These are phyloP conservation scores for Sebastolobus alascanus DNA, from an alignment of 2,797 vertebrate species.

Conservation along the genomic window DNA sequence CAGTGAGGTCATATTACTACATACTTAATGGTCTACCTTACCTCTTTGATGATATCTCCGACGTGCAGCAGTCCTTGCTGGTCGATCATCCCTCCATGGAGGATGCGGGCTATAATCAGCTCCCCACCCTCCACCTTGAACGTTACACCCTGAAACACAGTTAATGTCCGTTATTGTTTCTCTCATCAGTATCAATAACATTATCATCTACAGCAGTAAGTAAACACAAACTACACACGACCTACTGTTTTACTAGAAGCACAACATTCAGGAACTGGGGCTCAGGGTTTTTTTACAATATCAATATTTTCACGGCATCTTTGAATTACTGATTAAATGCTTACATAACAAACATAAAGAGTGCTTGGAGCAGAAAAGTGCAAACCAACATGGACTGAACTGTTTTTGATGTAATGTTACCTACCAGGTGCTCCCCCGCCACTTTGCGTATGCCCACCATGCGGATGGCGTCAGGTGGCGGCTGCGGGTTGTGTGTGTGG, in stretches of 20 bases:
- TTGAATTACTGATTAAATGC: not conserved
- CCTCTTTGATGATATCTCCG: slow-evolving; percentile 92
- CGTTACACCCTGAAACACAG: slow-evolving; percentile 88
- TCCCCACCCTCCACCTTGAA: slow-evolving; percentile 93
- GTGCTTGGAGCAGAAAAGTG: not conserved
- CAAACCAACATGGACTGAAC: not conserved
- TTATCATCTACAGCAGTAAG: not conserved
- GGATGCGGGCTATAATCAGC: slow-evolving; percentile 93
- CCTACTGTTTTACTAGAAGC: not conserved
- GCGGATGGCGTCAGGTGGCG: slow-evolving; percentile 90
- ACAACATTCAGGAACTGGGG: not conserved
- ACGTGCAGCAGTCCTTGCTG: slow-evolving; percentile 95
- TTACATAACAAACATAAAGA: not conserved
- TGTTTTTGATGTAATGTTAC: slow-evolving; percentile 19
- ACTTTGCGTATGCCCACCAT: slow-evolving; percentile 97
- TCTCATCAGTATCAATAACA: not conserved
- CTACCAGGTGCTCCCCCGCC: slow-evolving; percentile 90
- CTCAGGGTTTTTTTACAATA: not conserved
- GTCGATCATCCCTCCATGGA: slow-evolving; percentile 94
- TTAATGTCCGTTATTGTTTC: not conserved
- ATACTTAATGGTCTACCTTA: not conserved
- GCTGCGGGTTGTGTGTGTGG: slow-evolving; percentile 72
- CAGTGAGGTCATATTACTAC: not conserved
- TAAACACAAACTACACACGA: not conserved
- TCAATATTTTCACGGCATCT: too few relatives aligned